Conservation (phyloP, 2,888 invertebrate species). For the Tenthredo livida region DNA sequence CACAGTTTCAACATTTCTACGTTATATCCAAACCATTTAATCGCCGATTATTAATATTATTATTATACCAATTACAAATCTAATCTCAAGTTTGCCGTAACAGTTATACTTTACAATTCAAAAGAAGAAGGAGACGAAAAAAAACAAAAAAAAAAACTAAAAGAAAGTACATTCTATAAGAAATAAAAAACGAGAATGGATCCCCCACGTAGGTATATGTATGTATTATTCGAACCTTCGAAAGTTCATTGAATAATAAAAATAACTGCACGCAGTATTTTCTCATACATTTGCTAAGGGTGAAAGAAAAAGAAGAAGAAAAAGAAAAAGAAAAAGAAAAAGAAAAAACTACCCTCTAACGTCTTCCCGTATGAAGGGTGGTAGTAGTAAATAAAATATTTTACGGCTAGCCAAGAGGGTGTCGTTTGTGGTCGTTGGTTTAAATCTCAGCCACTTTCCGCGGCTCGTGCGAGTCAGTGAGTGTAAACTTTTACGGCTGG, state of each 20-base stretch:
- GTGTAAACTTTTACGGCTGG: slow-evolving; percentile 18
- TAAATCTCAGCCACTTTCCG: slow-evolving; percentile 23
- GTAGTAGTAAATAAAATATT: slow-evolving; percentile 47
- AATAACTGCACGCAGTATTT: neutral
- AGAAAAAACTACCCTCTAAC: neutral
- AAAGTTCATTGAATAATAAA: slow-evolving; percentile 17
- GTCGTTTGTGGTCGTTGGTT: slow-evolving; percentile 38
- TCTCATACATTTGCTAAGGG: neutral
- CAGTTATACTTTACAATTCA: neutral
- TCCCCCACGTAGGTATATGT: neutral
- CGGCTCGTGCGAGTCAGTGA: neutral
- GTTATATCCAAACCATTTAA: neutral
- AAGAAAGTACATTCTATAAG: neutral
- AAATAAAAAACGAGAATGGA: neutral
- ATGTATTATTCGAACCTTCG: neutral
- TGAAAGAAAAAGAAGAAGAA: neutral
- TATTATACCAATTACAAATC: slow-evolving; percentile 10
- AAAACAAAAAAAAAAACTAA: neutral
- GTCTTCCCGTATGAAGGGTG: slow-evolving; percentile 21
- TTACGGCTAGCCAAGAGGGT: slow-evolving; percentile 41
- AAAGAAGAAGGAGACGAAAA: neutral
- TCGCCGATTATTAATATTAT: too few relatives aligned
- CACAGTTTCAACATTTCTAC: neutral
- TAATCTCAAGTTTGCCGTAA: neutral
- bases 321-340: neutral